phyloP scores from a whole-genome alignment of 2,113 vertebrate species.

The Leucoraja erinaceus region DNA sequence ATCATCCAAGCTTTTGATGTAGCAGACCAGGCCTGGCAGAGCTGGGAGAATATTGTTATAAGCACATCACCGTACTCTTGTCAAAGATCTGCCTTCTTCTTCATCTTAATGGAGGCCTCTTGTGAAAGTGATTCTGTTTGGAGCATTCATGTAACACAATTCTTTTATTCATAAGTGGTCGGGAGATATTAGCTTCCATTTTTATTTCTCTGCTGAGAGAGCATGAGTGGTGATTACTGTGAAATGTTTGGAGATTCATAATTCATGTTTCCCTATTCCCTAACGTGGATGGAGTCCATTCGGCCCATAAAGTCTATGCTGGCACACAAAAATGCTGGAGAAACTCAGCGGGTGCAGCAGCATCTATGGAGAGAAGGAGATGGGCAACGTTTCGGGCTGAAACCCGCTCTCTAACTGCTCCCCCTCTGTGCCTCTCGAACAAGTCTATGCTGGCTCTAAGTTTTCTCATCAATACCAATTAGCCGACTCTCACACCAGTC shows the following conservation, averaged over 20 bases:
- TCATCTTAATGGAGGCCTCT: background rate
- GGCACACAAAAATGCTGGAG: too few relatives aligned
- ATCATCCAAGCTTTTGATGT: background rate
- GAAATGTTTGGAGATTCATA: too few relatives aligned
- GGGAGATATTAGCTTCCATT: background rate
- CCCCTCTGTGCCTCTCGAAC: too few relatives aligned
- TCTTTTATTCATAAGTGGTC: background rate
- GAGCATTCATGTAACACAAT: background rate
- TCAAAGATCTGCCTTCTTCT: background rate
- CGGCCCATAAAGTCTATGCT: too few relatives aligned
- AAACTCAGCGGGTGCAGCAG: too few relatives aligned
- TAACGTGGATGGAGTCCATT: background rate
- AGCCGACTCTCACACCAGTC: too few relatives aligned
- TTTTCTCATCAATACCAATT: too few relatives aligned
- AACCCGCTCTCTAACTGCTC: too few relatives aligned
- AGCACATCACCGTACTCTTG: background rate
- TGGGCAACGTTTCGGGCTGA: too few relatives aligned
- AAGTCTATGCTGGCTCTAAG: too few relatives aligned
- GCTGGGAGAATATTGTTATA: background rate
- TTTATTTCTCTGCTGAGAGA: background rate
- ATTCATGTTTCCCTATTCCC: background rate
- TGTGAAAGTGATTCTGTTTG: background rate
- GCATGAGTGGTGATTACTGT: too few relatives aligned
- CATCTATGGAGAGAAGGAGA: too few relatives aligned
- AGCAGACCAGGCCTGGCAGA: background rate